Percentiles rank a stretch among this genome's conserved stretches.
Conservation (phyloP, 2,888 invertebrate genomes). For the Oscheius sp. region DNA sequence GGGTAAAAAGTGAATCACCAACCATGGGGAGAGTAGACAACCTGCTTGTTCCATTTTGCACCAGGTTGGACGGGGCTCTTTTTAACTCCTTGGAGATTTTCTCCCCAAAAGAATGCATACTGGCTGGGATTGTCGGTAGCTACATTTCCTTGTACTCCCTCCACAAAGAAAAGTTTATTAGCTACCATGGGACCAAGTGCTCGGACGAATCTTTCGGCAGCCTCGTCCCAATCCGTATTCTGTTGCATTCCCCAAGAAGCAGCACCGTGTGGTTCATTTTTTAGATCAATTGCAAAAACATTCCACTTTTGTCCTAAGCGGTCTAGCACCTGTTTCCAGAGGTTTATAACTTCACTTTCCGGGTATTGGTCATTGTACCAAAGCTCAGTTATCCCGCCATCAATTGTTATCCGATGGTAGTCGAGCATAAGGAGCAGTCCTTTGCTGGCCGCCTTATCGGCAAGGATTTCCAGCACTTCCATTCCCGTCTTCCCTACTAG, state of each 20-base stretch:
- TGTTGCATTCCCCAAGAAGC: neutral
- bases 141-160: neutral
- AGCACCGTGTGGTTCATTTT: neutral
- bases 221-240: neutral
- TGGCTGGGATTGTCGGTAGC: neutral
- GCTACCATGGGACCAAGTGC: neutral
- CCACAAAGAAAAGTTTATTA: neutral
- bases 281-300: neutral
- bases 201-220: neutral
- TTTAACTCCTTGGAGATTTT: neutral
- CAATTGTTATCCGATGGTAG: neutral
- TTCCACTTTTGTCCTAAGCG: neutral
- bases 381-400: neutral
- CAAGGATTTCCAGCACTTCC: neutral
- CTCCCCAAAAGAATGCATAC: neutral
- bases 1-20: no score
- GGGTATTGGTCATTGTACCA: neutral
- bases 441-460: neutral
- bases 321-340: neutral
- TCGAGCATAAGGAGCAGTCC: slow-evolving; percentile 1
- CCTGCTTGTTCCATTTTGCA: neutral
- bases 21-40: neutral
- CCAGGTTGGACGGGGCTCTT: neutral
- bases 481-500: neutral
- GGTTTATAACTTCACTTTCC: neutral